A percentile compares a stretch with the other conserved stretches of the same genome.
Conservation (phyloP, 2,113 vertebrate species). For the Sinocyclocheilus maitianheensis region DNA sequence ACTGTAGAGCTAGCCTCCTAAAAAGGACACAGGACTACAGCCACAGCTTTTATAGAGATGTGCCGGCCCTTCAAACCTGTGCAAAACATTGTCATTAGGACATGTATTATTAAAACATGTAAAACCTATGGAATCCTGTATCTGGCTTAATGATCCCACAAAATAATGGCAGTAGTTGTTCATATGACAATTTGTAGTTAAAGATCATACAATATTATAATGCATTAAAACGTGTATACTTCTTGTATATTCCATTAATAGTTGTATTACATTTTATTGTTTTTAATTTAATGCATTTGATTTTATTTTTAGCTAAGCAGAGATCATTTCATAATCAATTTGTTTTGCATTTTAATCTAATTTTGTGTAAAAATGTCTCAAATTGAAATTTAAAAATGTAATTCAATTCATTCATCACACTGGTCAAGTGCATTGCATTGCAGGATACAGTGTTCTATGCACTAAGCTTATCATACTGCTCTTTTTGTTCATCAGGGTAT, state of each 20-base stretch:
- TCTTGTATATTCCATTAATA: too few species aligned
- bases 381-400: background rate
- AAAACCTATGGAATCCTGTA: background rate
- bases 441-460: background rate
- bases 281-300: background rate
- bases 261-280: background rate
- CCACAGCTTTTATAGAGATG: background rate
- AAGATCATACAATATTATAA: background rate
- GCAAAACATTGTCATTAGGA: background rate
- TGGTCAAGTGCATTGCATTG: background rate
- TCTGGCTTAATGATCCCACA: too few species aligned
- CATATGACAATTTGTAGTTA: background rate
- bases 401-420: background rate
- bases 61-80: background rate
- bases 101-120: background rate
- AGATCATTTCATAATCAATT: background rate
- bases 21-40: slow-evolving; percentile 21
- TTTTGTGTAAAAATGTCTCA: background rate
- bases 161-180: background rate
- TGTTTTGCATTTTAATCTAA: background rate
- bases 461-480: background rate
- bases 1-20: background rate
- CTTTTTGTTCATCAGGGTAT: slow-evolving; percentile 33
- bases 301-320: background rate
- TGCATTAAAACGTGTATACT: too few species aligned